Evolutionary conservation across 2,113 vertebrate species (phyloP), one percentile per base, ranked within the genome.

Genomic region (Heterotis niloticus): DNA sequence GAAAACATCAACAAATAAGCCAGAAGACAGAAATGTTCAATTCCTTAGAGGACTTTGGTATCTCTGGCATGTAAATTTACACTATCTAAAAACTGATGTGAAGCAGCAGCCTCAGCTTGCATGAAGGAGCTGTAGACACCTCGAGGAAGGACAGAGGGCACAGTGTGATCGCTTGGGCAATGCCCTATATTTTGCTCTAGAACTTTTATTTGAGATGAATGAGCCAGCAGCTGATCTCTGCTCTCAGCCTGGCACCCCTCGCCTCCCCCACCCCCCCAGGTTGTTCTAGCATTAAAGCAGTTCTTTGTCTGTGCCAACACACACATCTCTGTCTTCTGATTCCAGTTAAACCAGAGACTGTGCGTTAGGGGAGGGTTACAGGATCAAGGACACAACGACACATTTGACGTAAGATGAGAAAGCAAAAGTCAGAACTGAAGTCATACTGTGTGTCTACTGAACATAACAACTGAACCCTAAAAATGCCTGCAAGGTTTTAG

Each of bases 171-270:
- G 91, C 90, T 91, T 89, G 90, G 91, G 87, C 88, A 72, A 60
- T 81, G 90, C 68, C 91, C 92, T 90, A 91, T 52, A 85, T 91
- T 85, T 79, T 74, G 52, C 80, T 76, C 86, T 81, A 80, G 78
- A 76, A 87, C 82, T 83, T 85, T 52, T 4, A 86, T 85, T 52
- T 4, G 86, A 88, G 79, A 81, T 75, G 54, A 87, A 84, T 87
- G 91, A 89, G 85, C 90, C 87, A 90, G 88, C 89, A 90, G 88
- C 89, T 85, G 82, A 68, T 78, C 67, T 77, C 83, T 86, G n/a
- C 76, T 78, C 10, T n/a, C 17, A 52, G 62, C 1, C 79, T 78
- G 76, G 62, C 14, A 81, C 65, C 82, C 70, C 23, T 23, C 7
- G 11, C 77, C 76, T 65, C 79, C 70, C 24, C n/a, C 5, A 11